These are phyloP conservation scores for Andrena fulva DNA, from an alignment of 2,888 invertebrate genomes.

Conservation along the genomic window DNA sequence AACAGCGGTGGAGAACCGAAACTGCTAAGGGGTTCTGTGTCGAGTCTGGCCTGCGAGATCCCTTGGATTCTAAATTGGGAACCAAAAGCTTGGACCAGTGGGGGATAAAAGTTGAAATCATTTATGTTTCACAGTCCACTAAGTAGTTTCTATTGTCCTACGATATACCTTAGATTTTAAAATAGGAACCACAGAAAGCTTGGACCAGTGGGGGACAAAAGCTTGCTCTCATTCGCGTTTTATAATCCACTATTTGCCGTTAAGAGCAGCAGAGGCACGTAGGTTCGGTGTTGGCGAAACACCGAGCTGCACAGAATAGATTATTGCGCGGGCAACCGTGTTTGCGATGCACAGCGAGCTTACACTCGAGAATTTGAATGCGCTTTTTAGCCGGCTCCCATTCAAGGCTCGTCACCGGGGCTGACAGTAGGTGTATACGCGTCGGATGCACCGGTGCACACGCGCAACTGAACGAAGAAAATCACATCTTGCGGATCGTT, in stretches of 20 bases:
- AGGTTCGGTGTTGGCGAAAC: background rate
- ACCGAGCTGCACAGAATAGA: background rate
- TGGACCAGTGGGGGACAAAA: too few relatives aligned
- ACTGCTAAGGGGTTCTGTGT: background rate
- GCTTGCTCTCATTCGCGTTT: too few relatives aligned
- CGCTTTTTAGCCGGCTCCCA: conserved; percentile 30
- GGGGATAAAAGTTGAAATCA: too few relatives aligned
- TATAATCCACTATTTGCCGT: too few relatives aligned
- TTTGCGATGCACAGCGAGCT: background rate
- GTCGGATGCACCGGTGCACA: conserved; percentile 3
- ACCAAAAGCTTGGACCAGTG: background rate
- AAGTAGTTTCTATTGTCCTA: too few relatives aligned
- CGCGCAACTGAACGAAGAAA: conserved; percentile 49
- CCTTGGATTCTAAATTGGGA: background rate
- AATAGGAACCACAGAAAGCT: too few relatives aligned
- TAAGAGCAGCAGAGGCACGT: background rate
- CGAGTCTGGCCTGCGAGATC: background rate
- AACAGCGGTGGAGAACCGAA: background rate
- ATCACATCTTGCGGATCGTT: conserved; percentile 58
- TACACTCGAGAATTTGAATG: conserved; percentile 9
- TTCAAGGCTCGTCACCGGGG: conserved; percentile 6
- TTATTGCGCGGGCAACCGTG: background rate
- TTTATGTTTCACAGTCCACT: too few relatives aligned
- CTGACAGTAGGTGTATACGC: background rate
- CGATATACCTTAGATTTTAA: too few relatives aligned